Evolutionary conservation across 1,140 invertebrate species (phyloP), one percentile per base, ranked within the genome.

Genomic region (Anoplophora glabripennis): DNA sequence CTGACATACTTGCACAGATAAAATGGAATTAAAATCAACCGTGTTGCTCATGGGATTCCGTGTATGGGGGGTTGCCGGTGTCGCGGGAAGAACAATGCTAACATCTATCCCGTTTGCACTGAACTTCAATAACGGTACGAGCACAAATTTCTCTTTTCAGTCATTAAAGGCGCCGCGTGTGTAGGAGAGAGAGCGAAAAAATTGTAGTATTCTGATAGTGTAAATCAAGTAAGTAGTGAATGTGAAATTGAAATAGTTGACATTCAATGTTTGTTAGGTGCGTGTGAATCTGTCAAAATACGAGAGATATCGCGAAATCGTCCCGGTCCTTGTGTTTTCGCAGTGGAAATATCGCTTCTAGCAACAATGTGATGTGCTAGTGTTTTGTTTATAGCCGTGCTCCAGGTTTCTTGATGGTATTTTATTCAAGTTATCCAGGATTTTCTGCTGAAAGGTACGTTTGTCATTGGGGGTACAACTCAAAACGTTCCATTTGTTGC

Each of bases 211-310:
- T 2, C 17, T 46, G 44, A 46, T 46, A 46, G 53, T 56, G 56
- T 49, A 44, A 53, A 45, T 36, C 21, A 38, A 44, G 42, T 18
- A n/a, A 36, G 55, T 47, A 62, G 44, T 48, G 48, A 46, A 21
- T 28, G 57, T 59, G 10, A 53, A 58, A 55, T 54, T 59, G 35
- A 55, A 63, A 54, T 56, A 59, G 62, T 64, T 64, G 62, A 59
- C 57, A 46, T 57, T 53, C 57, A 64, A 64, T 64, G 57, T 52
- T 64, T 54, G 62, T 63, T 28, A 54, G 58, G 42, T 55, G 53
- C 14, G 40, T 60, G 57, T 59, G 41, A 57, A 53, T 56, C 62
- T 64, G 62, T 64, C 62, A 64, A 64, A 64, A 64, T 37, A 58
- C 21, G 21, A 5, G 21, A 28, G 45, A 36, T 35, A 38, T 40